Base-by-base conservation (phyloP, 2,113 vertebrate genomes). In the Anser brachyrhynchus region DNA sequence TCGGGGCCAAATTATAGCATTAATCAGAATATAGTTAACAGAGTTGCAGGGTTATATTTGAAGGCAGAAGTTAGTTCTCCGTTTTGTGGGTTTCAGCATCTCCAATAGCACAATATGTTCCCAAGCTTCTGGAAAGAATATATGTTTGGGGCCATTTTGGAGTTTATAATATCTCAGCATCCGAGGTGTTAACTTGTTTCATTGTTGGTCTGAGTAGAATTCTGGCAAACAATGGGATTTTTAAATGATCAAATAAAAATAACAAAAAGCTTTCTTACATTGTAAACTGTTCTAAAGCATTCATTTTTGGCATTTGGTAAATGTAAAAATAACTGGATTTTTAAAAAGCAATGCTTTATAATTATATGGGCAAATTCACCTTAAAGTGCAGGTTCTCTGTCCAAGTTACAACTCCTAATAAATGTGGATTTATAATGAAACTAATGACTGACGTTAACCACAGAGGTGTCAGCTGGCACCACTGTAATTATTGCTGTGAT, bases 391-490 rank as follows among this genome's bases (percentile, higher is more conserved):
- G 35, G 51, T 67, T 80, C 26, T 77, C 77, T 77, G 57, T 72
- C 55, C 52, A 93, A 91, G n/a, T 81, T 84, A 90, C 39, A 91
- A 61, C 49, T 77, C 9, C 46, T 67, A 96, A 87, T 87, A 89
- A 96, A 93, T 3, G 52, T 54, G 54, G 85, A 95, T 92, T 94
- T 95, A 83, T 69, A 83, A 79, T 71, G 65, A 90, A 93, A 92
- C 72, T 94, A 94, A 91, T 90, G 84, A 96, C 94, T 89, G 86
- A 94, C 21, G 28, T 96, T 97, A 97, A 94, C 81, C 91, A 95
- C 92, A 84, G 84, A 95, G 66, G 78, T 92, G 95, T 93, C 93
- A 97, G 96, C 95, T 96, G 84, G 74, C 51, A 87, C 41, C 64
- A 74, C 28, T 43, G 44, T 77, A 71, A 92, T 92, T 97, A 97